Conservation (phyloP, 2,113 vertebrate species). For the Cheilinus undulatus region DNA sequence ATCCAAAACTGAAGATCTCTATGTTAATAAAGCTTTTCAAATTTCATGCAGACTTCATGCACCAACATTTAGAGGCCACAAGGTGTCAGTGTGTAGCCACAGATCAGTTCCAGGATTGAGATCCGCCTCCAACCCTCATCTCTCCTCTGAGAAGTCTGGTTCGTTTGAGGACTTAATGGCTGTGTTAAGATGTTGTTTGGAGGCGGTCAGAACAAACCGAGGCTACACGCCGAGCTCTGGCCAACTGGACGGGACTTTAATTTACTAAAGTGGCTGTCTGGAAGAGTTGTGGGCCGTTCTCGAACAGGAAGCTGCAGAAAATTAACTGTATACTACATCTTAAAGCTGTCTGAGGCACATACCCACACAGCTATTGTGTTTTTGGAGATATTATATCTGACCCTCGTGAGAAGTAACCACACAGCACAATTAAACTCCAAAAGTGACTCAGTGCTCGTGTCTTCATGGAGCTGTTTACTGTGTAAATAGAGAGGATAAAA, state of each 20-base stretch:
- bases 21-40: background rate
- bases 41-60: slow-evolving; percentile 27
- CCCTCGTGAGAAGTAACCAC: slow-evolving; percentile 24
- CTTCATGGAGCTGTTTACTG: slow-evolving; percentile 44
- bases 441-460: slow-evolving; percentile 33
- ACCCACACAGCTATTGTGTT: background rate
- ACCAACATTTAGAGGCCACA: slow-evolving; percentile 30
- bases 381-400: slow-evolving; percentile 21
- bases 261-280: slow-evolving; percentile 61
- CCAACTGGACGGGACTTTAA: slow-evolving; percentile 52
- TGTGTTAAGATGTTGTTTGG: slow-evolving; percentile 35
- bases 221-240: slow-evolving; percentile 13
- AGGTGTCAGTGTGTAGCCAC: slow-evolving; percentile 56
- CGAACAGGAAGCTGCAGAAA: slow-evolving; percentile 20
- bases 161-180: slow-evolving; percentile 38
- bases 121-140: background rate
- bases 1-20: background rate
- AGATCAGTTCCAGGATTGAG: background rate
- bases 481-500: slow-evolving; percentile 33
- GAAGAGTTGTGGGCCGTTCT: slow-evolving; percentile 35
- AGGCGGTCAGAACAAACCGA: slow-evolving; percentile 17
- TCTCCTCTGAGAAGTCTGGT: background rate
- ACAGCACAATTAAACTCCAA: slow-evolving; percentile 7
- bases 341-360: background rate
- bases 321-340: slow-evolving; percentile 7